Evolutionary conservation across 2,888 invertebrate genomes (phyloP).

Genomic region (Coelopa pilipes): DNA sequence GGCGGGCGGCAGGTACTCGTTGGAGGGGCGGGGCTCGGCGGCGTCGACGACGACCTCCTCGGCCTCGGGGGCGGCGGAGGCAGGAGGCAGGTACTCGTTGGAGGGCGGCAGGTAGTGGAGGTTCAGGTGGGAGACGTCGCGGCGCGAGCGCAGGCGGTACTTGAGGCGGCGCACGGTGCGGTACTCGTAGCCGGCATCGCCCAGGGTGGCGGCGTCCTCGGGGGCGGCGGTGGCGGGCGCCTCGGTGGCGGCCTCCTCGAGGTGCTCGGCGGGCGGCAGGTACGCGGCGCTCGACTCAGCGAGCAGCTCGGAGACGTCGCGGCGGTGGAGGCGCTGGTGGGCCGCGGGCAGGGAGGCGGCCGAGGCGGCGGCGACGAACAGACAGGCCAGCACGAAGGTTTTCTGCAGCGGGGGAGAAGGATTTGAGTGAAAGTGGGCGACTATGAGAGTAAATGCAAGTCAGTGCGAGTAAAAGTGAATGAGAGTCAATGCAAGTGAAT

Average conservation of each 20-base stretch:
- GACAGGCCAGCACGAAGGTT: conserved; percentile 51
- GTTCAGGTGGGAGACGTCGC: conserved; percentile 58
- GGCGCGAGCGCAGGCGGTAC: conserved; percentile 53
- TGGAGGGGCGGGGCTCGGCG: background rate
- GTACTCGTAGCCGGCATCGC: conserved; percentile 54
- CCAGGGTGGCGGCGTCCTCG: conserved; percentile 41
- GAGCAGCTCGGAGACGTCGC: conserved; percentile 54
- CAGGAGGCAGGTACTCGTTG: conserved; percentile 34
- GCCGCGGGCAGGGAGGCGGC: conserved; percentile 48
- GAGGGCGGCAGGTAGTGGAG: conserved; percentile 51
- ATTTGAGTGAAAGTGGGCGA: background rate
- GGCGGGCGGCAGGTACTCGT: conserved; percentile 53
- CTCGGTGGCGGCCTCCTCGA: conserved; percentile 27
- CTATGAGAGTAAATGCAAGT: too few species aligned
- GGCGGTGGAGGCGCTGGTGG: conserved; percentile 44
- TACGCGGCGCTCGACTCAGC: conserved; percentile 44
- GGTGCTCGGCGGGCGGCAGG: conserved; percentile 42
- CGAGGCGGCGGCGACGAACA: conserved; percentile 51
- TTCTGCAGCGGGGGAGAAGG: conserved; percentile 48
- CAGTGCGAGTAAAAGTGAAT: too few species aligned
- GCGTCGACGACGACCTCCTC: background rate
- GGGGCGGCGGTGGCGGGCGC: conserved; percentile 30
- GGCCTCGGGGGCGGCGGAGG: conserved; percentile 8
- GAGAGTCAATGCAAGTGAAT: too few species aligned
- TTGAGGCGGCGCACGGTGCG: conserved; percentile 53